Percentiles rank a stretch among this genome's conserved stretches.
Evolutionary conservation across 2,113 vertebrate genomes (phyloP).

Genomic region (Leucoraja erinaceus): DNA sequence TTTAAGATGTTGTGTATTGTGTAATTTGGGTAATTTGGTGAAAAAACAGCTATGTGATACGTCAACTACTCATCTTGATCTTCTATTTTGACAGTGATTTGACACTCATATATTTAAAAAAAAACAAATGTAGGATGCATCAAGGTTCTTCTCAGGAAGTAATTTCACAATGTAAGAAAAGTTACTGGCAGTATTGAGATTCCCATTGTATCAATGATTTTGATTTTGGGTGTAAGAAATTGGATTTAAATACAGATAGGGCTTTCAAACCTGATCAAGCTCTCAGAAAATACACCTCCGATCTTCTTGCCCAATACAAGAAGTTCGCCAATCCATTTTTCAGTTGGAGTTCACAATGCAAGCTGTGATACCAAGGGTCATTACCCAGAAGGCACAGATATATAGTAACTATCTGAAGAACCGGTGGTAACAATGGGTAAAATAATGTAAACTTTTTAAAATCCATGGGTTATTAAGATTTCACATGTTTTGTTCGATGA

Average conservation of each 20-base stretch:
- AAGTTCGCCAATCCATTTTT: not conserved
- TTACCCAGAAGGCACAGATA: too few relatives aligned
- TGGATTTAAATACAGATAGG: not conserved
- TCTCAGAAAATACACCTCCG: not conserved
- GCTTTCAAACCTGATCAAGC: not conserved
- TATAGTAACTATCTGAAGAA: too few relatives aligned
- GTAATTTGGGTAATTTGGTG: conserved; percentile 11
- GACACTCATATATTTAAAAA: not conserved
- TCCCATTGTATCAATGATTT: not conserved
- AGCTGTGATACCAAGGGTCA: not conserved
- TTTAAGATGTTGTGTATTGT: not conserved
- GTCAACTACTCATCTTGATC: not conserved
- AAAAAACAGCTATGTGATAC: not conserved
- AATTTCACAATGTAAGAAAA: not conserved
- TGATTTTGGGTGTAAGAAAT: not conserved
- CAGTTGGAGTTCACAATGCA: not conserved
- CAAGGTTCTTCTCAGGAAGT: not conserved
- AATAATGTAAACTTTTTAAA: too few relatives aligned
- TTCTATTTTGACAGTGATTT: not conserved
- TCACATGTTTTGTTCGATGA: too few relatives aligned
- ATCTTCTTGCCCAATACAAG: not conserved
- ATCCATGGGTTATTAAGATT: too few relatives aligned
- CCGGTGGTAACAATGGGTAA: too few relatives aligned
- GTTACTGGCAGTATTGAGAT: not conserved
- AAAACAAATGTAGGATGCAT: not conserved